Conservation (phyloP, 2,888 invertebrate genomes). For the Drosophila fungiperda region DNA sequence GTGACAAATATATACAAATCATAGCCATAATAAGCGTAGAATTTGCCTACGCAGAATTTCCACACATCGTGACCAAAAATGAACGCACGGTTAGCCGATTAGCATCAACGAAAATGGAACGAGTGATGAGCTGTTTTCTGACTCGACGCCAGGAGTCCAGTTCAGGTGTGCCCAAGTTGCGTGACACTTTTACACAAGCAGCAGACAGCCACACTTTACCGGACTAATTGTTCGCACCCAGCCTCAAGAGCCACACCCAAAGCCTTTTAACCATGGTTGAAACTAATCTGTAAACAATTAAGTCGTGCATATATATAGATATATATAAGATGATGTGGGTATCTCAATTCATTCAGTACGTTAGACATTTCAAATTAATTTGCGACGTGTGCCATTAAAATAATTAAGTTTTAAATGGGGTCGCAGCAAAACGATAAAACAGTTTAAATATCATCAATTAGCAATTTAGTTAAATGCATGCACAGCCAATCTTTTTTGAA, state of each 20-base stretch:
- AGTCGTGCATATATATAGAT: constrained; percentile 34
- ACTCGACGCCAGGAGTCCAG: neutral
- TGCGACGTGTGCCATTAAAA: constrained; percentile 65
- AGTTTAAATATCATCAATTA: constrained; percentile 54
- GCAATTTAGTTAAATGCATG: constrained; percentile 31
- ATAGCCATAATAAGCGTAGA: constrained; percentile 40
- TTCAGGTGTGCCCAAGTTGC: constrained; percentile 61
- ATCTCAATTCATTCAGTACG: constrained; percentile 9
- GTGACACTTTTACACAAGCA: constrained; percentile 71
- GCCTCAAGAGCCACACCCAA: constrained; percentile 63
- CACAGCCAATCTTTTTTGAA: constrained; percentile 11
- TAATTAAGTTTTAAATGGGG: constrained; percentile 63
- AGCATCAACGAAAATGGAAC: constrained; percentile 60
- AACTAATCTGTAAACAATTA: constrained; percentile 77
- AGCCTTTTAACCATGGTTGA: constrained; percentile 37
- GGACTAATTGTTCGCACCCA: constrained; percentile 75
- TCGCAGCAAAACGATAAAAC: constrained; percentile 39
- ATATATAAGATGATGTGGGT: constrained; percentile 13
- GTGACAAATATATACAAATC: constrained; percentile 58
- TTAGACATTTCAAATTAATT: constrained; percentile 62
- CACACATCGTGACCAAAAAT: constrained; percentile 76
- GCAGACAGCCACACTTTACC: constrained; percentile 36
- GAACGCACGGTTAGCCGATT: constrained; percentile 64
- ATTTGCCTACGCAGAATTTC: constrained; percentile 41
- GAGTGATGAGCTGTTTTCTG: constrained; percentile 60